Evolutionary conservation across 2,888 invertebrate genomes (phyloP), one percentile per base, ranked within the genome.

Genomic region (Ligdia adustata): DNA sequence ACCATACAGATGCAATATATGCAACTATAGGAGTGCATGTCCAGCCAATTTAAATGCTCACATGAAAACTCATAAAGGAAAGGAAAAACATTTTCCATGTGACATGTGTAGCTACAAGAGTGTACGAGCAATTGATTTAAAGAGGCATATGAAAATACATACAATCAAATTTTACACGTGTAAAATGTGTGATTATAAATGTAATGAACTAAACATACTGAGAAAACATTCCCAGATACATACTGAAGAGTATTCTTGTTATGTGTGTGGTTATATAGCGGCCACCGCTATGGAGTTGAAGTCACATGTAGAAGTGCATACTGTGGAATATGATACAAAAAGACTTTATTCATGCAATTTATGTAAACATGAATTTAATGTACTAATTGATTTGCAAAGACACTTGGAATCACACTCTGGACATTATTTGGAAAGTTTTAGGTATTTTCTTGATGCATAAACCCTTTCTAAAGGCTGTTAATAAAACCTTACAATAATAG

Each of bases 351-450:
- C 38, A 24, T 46, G 46, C 34, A 35, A 9, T 34, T 31, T 37
- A 7, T 48, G 48, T 38, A 34, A 38, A 3, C 15, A 26, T 6
- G 18, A 14, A 7, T 37, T 37, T 33, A 2, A n/a, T 6, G 6
- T 28, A 4, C 2, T 13, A 3, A 11, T 31, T 27, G 27, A 32
- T 42, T 37, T 48, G 27, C 32, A 38, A 20, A 38, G 5, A 16
- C 48, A 48, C 33, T 41, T 38, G 16, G 42, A 48, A 27, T 18
- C 42, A 1, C 40, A 40, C 18, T 27, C 13, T 29, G 43, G 34
- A 18, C 39, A 43, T 11, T 43, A 43, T 37, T 45, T 45, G 22
- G 14, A 41, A 41, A 39, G 22, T 52, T 27, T 27, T 22, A 45
- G 41, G 9, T 49, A 20, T 5, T 40, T 48, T 24, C 37, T 48